A percentile compares a stretch with the other conserved stretches of the same genome.
These are phyloP conservation scores for Cylloceria caligata DNA, from an alignment of 2,888 invertebrate species.

Conservation along the genomic window DNA sequence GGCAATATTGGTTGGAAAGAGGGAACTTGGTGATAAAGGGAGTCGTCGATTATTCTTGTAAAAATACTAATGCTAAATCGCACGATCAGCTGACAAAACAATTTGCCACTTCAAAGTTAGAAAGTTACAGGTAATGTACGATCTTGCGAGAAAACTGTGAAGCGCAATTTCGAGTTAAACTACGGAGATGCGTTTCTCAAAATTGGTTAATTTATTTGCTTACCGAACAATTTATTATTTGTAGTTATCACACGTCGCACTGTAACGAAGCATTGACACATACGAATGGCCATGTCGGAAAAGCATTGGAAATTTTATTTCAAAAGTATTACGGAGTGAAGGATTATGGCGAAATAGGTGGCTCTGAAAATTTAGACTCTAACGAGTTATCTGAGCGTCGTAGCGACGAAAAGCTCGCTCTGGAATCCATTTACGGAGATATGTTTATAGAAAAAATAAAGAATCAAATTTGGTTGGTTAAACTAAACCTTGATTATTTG, in stretches of 20 bases:
- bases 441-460: slow-evolving; percentile 89
- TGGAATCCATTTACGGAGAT: slow-evolving; percentile 92
- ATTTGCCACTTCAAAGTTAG: slow-evolving; percentile 90
- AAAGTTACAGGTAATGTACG: slow-evolving; percentile 86
- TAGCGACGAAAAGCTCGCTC: slow-evolving; percentile 90
- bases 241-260: slow-evolving; percentile 91
- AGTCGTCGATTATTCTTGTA: slow-evolving; percentile 89
- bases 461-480: slow-evolving; percentile 90
- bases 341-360: slow-evolving; percentile 80
- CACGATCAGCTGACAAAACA: slow-evolving; percentile 89
- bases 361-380: slow-evolving; percentile 82
- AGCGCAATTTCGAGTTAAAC: no score
- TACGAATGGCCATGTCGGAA: slow-evolving; percentile 89
- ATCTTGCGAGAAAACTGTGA: neutral
- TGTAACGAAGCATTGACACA: slow-evolving; percentile 90
- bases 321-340: slow-evolving; percentile 89
- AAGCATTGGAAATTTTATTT: slow-evolving; percentile 89
- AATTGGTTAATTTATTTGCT: neutral
- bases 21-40: slow-evolving; percentile 91
- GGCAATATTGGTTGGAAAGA: slow-evolving; percentile 91
- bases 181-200: no score
- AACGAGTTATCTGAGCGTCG: slow-evolving; percentile 88
- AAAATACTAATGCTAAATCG: slow-evolving; percentile 86
- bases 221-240: slow-evolving; percentile 76
- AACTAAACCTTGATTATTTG: slow-evolving; percentile 89